Evolutionary conservation across 2,113 vertebrate genomes (phyloP), one percentile per base, ranked within the genome.

Genomic region (Plotosus lineatus): DNA sequence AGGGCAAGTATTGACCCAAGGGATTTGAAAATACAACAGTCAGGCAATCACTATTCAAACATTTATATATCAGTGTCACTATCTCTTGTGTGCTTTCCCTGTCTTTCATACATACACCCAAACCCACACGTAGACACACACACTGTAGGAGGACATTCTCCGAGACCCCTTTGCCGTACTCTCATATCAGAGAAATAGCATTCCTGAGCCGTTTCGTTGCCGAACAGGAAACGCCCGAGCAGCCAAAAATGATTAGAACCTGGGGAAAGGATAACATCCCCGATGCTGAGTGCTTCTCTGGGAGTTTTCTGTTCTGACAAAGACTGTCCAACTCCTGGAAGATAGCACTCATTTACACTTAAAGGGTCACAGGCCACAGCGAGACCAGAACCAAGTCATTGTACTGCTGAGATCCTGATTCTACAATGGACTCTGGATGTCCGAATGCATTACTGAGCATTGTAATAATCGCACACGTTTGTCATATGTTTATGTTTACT

Each of bases 161-260:
- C 94, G 74, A 87, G 87, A 92, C 94, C 51, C 66, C 73, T 94
- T 93, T 91, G 94, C 94, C 94, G 94, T 95, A 94, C 95, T 94
- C 95, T 95, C 94, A 26, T 95, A 95, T 95, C 94, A 94, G 95
- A 94, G 94, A 94, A 95, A 95, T 95, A 95, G 95, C 95, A 96
- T 96, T 96, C 95, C 95, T 93, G 93, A 95, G 93, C 94, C 93
- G 93, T 94, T 96, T 96, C 94, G 93, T 94, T 95, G 95, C 95
- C 92, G 95, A 94, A 95, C 95, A 96, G 95, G 95, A 96, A 96
- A 92, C 94, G 94, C 93, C 94, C 90, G 89, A 89, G 90, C 53
- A 89, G 95, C 95, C 95, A 96, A 94, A 94, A 95, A 95, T 95
- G 95, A 96, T 96, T 96, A 96, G 95, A 95, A 95, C 94, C 94